Base-by-base conservation (phyloP, 2,113 vertebrate species). In the Bucco capensis region DNA sequence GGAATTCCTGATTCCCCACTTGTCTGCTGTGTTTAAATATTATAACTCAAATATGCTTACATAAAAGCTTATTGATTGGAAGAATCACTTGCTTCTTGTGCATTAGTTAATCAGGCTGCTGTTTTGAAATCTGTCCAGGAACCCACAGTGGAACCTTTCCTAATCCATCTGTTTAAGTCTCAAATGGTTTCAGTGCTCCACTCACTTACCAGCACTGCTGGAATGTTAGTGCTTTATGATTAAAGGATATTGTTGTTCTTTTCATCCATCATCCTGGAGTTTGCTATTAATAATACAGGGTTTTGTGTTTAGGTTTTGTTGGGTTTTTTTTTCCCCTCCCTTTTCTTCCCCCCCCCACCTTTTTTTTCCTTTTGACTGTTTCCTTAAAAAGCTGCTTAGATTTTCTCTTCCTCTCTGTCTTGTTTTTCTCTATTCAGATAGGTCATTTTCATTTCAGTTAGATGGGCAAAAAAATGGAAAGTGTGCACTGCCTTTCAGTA, bases 111-210 rank as follows among this genome's bases (percentile, higher is more conserved):
- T 96, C 96, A 97, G 93, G 72, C 95, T 96, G 75, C 82, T 96
- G 74, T 95, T 97, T 97, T 96, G 90, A 97, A 97, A 97, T 96
- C 93, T 95, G 73, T 94, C 93, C 91, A 96, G 91, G 78, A 96
- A 95, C 83, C 95, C 92, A 94, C 95, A 96, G 95, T 89, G 96
- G 93, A 95, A 96, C 79, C 72, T 95, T 97, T 96, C 88, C 74
- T 97, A 97, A 97, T 97, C 95, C 90, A 95, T 96, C 93, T 97
- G 90, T 96, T 96, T 97, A 95, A 95, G 75, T 96, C 92, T 97
- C 92, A 94, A 95, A 92, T 96, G 92, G 94, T 96, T 97, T 97
- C 91, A 77, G 84, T 96, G 93, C 89, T 96, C 92, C 42, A 84
- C 91, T 95, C 67, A 95, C 87, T 92, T 94, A 95, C 87, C 69